Conservation (phyloP, 2,113 vertebrate genomes). For the Lepus europaeus region DNA sequence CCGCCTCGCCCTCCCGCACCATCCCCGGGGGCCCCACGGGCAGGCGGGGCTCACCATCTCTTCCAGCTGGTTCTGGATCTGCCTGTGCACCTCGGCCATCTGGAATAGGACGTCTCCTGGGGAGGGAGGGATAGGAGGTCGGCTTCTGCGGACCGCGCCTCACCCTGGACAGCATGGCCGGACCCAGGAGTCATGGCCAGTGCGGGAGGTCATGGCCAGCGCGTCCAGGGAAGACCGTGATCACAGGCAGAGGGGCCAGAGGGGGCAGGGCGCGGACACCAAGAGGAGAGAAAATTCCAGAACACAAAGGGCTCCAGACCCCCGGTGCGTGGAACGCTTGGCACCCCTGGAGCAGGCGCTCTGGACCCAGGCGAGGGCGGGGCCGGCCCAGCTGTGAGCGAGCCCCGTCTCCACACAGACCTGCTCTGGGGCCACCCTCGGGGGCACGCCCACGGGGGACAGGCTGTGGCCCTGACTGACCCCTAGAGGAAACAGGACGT, state of each 20-base stretch:
- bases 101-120: slow-evolving; percentile 99
- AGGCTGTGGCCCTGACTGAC: no score
- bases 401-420: accelerated
- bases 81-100: slow-evolving; percentile 99
- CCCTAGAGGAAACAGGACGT: background rate
- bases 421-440: no score
- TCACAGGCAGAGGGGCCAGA: background rate
- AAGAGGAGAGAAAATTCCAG: background rate
- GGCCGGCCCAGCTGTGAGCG: accelerated
- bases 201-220: no score
- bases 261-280: background rate
- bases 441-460: background rate
- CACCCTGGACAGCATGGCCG: background rate
- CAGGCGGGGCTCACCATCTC: slow-evolving; percentile 94
- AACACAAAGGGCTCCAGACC: background rate
- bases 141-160: background rate
- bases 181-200: no score
- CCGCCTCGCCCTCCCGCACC: no score
- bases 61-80: slow-evolving; percentile 98
- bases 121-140: slow-evolving; percentile 47
- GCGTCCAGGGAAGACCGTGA: background rate
- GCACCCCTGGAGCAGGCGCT: background rate
- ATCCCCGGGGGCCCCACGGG: no score
- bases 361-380: accelerated
- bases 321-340: no score